Conservation (phyloP, 2,888 invertebrate genomes). For the Yponomeuta cagnagella region DNA sequence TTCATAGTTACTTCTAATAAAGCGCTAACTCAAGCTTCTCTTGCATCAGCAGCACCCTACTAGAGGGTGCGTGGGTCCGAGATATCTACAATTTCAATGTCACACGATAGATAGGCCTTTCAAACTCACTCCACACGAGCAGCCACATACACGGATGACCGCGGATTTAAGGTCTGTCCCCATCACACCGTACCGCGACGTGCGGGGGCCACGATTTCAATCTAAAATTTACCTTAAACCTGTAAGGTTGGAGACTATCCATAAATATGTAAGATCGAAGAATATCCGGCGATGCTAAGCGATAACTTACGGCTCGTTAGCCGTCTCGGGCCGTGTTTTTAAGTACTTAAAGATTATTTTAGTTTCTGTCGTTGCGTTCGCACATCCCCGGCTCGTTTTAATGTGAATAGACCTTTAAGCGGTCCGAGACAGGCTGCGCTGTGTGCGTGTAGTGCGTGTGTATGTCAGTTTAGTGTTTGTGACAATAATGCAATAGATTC, state of each 20-base stretch:
- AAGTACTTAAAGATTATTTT: too few relatives aligned
- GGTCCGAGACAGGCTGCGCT: not conserved
- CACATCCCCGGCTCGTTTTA: too few relatives aligned
- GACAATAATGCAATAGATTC: not conserved
- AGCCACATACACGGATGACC: not conserved
- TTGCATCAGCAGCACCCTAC: not conserved
- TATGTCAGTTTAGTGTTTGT: not conserved
- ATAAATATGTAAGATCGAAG: too few relatives aligned
- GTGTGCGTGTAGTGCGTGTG: not conserved
- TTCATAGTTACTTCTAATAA: not conserved
- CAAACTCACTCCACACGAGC: slow-evolving; percentile 3
- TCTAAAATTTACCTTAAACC: too few relatives aligned
- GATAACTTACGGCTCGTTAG: too few relatives aligned
- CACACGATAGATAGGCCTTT: slow-evolving; percentile 29
- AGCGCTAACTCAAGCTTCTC: not conserved
- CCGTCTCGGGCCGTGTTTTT: too few relatives aligned
- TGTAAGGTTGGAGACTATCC: too few relatives aligned
- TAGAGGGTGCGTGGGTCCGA: not conserved
- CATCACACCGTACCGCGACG: too few relatives aligned
- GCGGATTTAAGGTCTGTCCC: not conserved
- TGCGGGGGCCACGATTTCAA: too few relatives aligned
- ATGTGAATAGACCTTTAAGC: too few relatives aligned
- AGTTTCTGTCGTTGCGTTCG: too few relatives aligned
- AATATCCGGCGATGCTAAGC: too few relatives aligned
- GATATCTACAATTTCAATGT: slow-evolving; percentile 31